Evolutionary conservation across 92 coral and sea anemone species (phyloP), one percentile per base, ranked within the genome.

Genomic region (Heteractis magnifica): DNA sequence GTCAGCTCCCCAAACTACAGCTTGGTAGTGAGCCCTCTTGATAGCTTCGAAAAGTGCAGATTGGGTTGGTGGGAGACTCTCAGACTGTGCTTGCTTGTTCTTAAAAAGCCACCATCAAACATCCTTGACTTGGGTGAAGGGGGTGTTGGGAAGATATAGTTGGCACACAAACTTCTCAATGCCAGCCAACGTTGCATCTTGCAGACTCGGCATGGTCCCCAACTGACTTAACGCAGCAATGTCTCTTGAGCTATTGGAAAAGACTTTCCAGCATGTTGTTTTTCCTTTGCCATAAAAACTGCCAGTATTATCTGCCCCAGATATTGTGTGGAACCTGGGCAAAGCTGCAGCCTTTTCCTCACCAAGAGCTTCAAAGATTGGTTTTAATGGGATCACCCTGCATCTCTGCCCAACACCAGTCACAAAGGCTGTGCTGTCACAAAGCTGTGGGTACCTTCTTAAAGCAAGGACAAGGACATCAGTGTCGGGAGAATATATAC

Each of bases 81-180:
- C 88, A 19, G 92, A 84, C 56, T 88, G 65, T 5, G 91, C 91
- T 55, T 81, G 86, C 60, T 81, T 75, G 13, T 80, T 86, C 44
- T 34, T 34, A 34, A 89, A 89, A n/a, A 85, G 86, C 83, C 70
- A 74, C 89, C 89, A 85, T 59, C 89, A 74, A 19, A 84, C 51
- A 23, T 88, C 85, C 60, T 84, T 80, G 12, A 81, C 92, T 44
- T 41, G 77, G 15, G 15, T 14, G 55, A 79, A 70, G 21, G 9
- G 21, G 0, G 82, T 88, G 21, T 79, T 76, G 2, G 89, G 87
- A 14, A 64, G 13, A 49, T 80, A 89, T 50, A 85, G 44, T 13
- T 81, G 74, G 34, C 92, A 85, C 23, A 80, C 84, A 55, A 89
- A 77, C 34, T 74, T 89, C 83, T 89, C 89, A 65, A 81, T 81